Evolutionary conservation across 2,888 invertebrate genomes (phyloP), one percentile per base, ranked within the genome.

Genomic region (Leptopilina myrica): DNA sequence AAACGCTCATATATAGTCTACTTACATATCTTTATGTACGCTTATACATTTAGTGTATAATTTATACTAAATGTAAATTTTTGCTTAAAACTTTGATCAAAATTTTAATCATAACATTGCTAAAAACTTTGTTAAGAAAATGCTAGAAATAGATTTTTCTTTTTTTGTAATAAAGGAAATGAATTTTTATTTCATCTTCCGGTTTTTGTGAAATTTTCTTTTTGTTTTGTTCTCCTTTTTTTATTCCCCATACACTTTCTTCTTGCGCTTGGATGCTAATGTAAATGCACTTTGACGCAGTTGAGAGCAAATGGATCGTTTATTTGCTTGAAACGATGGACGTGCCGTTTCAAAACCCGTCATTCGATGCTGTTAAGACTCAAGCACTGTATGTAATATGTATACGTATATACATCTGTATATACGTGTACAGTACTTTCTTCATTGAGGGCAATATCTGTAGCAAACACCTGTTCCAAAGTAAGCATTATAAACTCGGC

Each of bases 281-380:
- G n/a, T 66, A 66, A 66, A 43, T 66, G 66, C 66, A 66, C 43
- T 66, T 46, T 66, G 66, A 40, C 66, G 66, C 43, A 66, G 66
- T 66, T 66, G 15, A 66, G 66, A 40, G 66, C 43, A 43, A 49
- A 66, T 66, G 66, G 66, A 43, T 66, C 66, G 43, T 43, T 66
- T 43, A 66, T 66, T 66, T 66, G 43, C 43, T 66, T 66, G 43
- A 43, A 66, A 66, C 43, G 66, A 66, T 43, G 46, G 66, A 66
- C 66, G 66, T 66, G 43, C 66, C 66, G 43, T 66, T 66, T 66
- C 66, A 66, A 66, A 66, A 66, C 66, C 66, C 66, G 40, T 66
- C 66, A 66, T 66, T 66, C 15, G 66, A 66, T 43, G 66, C 66
- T 66, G 43, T 66, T 66, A 66, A 66, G 43, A 43, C 43, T 40